A percentile compares a stretch with the other conserved stretches of the same genome.
These are phyloP conservation scores for Tapirus indicus DNA, from an alignment of 2,797 vertebrate species.

Conservation along the genomic window DNA sequence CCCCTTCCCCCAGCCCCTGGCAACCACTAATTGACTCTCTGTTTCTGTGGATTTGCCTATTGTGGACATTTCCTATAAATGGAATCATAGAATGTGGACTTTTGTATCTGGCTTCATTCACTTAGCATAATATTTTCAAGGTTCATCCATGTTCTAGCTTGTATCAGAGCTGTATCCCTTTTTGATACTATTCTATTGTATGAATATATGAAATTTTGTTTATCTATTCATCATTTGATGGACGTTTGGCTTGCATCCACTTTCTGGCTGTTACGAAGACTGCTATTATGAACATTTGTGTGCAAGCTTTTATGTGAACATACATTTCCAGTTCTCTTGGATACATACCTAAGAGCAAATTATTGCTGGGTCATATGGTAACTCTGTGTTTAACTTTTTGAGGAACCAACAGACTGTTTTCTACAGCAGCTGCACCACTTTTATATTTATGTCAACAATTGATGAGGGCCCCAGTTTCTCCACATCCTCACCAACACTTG, in stretches of 20 bases:
- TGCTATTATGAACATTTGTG: neutral
- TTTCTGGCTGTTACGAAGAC: too few relatives aligned
- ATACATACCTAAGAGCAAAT: too few relatives aligned
- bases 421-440: neutral
- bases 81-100: neutral
- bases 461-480: neutral
- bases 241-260: neutral
- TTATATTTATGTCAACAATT: rapidly evolving
- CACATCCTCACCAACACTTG: neutral
- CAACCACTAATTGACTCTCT: neutral
- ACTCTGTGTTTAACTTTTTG: neutral
- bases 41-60: neutral
- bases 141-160: neutral
- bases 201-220: neutral
- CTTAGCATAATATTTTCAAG: neutral
- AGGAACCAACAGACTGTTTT: neutral
- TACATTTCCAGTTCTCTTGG: too few relatives aligned
- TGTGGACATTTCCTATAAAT: too few relatives aligned
- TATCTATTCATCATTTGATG: neutral
- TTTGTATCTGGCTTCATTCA: neutral
- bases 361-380: neutral
- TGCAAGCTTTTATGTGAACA: too few relatives aligned
- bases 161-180: neutral
- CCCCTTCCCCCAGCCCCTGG: neutral
- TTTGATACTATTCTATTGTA: neutral